Base-by-base conservation (phyloP, 2,888 invertebrate species). In the Xanthorhoe designata region DNA sequence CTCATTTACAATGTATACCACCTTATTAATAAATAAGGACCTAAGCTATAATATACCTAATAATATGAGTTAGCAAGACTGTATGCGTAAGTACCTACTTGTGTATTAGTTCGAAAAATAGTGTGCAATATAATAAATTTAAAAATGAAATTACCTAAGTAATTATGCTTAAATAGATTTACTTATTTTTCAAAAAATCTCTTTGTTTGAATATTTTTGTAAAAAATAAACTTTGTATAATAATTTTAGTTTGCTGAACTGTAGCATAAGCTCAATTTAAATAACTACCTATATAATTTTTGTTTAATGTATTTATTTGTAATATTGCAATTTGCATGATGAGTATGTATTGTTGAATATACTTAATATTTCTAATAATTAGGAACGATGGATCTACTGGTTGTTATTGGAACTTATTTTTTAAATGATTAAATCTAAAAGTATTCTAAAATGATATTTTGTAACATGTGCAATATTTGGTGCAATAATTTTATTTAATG, bases 21-120 rank as follows among this genome's bases (percentile, higher is more conserved):
- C 92, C 92, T 91, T 92, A 91, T 91, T 90, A 79, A 78, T 77
- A 76, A 86, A 91, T 91, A 91, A 90, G 91, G 90, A 82, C 45
- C 52, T 17, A 29, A 45, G 52, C 13, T 62, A 24, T 17, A 17
- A 45, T 32, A 4, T 62, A 35, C 17, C 13, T 45, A 29, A 10
- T 47, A 15, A n/a, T n/a, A 19, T 61, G 47, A 54, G 53, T 61
- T 38, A 61, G 29, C 29, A 18, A n/a, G 29, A 6, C 29, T 47
- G 6, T 19, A 42, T 42, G 13, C 42, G 32, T 32, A 32, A 32
- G 32, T 42, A 7, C 9, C 9, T 38, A 38, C 38, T 19, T 50
- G 9, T 32, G 32, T 32, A 32, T 9, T 17, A 13, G 10, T 54
- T 19, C 2, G 10, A 18, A 13, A 10, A 18, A 35, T 13, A n/a